phyloP scores from a whole-genome alignment of 2,888 invertebrate species.

The Therioaphis trifolii region DNA sequence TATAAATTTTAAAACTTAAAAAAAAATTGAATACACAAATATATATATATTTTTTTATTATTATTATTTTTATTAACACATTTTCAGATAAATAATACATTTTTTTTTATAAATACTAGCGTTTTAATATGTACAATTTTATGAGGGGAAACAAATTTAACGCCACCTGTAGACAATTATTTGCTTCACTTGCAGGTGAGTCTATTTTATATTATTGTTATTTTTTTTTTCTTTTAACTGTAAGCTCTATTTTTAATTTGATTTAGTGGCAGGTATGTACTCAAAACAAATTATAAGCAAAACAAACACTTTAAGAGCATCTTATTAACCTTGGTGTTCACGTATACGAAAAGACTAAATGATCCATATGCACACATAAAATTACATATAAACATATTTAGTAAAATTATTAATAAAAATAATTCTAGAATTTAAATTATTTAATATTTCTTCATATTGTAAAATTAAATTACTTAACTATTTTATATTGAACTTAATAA shows the following conservation, averaged over 20 bases:
- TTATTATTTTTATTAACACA: not conserved
- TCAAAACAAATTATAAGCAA: not conserved
- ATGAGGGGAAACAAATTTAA: conserved; percentile 29
- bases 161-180: conserved; percentile 31
- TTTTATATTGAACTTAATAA: too few relatives aligned
- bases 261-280: not conserved
- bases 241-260: too few relatives aligned
- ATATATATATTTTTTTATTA: not conserved
- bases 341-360: not conserved
- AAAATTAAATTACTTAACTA: too few relatives aligned
- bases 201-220: not conserved
- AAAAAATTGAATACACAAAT: not conserved
- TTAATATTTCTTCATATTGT: too few relatives aligned
- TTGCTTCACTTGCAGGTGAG: conserved; percentile 40
- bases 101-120: not conserved
- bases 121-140: not conserved
- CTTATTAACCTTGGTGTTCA: not conserved
- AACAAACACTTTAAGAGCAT: not conserved
- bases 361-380: not conserved
- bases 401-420: not conserved
- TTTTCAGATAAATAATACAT: not conserved
- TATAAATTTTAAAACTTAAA: not conserved
- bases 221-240: not conserved
- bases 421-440: not conserved
- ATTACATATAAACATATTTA: not conserved